These are phyloP conservation scores for Drosophila subsilvestris DNA, from an alignment of 2,888 invertebrate genomes.

Conservation along the genomic window DNA sequence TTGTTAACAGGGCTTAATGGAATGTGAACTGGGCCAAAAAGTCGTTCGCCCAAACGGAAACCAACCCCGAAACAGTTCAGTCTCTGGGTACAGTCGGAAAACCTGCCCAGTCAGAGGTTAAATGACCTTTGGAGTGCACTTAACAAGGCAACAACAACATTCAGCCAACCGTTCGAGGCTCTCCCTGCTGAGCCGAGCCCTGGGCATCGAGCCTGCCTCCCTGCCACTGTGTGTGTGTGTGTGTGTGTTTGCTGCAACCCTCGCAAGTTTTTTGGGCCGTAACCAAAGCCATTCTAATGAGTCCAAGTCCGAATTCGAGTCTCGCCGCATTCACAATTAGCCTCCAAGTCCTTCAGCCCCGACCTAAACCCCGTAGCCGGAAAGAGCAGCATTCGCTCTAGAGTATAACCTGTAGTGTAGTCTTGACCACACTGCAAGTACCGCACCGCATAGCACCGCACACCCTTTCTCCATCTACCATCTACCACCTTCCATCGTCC, in stretches of 20 bases:
- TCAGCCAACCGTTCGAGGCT: constrained; percentile 46
- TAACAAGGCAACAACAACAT: constrained; percentile 37
- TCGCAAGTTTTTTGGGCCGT: constrained; percentile 65
- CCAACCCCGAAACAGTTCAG: constrained; percentile 10
- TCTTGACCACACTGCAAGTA: constrained; percentile 41
- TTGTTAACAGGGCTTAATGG: constrained; percentile 37
- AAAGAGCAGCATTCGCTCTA: constrained; percentile 56
- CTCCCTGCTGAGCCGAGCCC: not conserved
- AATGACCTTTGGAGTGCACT: constrained; percentile 52
- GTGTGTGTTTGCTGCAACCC: constrained; percentile 49
- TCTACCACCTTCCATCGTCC: constrained; percentile 14
- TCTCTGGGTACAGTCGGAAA: constrained; percentile 22
- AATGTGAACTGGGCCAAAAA: constrained; percentile 44
- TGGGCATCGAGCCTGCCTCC: constrained; percentile 17
- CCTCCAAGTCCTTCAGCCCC: constrained; percentile 37
- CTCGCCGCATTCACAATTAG: constrained; percentile 73
- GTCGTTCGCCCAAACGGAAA: not conserved
- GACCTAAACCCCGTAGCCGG: constrained; percentile 14
- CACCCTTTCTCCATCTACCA: constrained; percentile 9
- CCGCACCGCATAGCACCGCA: constrained; percentile 10
- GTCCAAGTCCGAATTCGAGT: constrained; percentile 45
- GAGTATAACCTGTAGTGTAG: constrained; percentile 70
- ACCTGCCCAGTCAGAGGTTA: constrained; percentile 41
- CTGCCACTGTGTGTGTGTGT: constrained; percentile 16
- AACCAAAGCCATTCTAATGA: constrained; percentile 70